These are phyloP conservation scores for Anagyrus pseudococci DNA, from an alignment of 2,888 invertebrate genomes.

Conservation along the genomic window DNA sequence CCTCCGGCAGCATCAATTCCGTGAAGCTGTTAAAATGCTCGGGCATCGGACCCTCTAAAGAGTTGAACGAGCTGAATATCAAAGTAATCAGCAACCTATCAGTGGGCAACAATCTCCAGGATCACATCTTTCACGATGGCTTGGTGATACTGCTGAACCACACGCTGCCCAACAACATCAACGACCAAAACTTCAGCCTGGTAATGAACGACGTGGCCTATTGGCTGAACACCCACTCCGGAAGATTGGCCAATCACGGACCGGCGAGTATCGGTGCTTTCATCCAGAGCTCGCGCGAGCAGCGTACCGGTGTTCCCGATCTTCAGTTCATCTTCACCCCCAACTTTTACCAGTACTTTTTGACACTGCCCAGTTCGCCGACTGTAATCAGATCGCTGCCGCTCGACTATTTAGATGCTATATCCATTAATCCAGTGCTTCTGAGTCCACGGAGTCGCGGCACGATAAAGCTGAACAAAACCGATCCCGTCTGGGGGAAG, in stretches of 20 bases:
- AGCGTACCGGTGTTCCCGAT: constrained; percentile 69
- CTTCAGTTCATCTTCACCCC: constrained; percentile 80
- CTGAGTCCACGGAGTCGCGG: neutral
- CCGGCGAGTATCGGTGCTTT: constrained; percentile 1
- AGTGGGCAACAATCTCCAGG: constrained; percentile 83
- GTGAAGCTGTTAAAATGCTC: constrained; percentile 87
- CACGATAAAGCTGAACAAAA: neutral
- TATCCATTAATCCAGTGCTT: neutral
- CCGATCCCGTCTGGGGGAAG: neutral
- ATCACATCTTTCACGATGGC: constrained; percentile 71
- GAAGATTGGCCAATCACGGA: neutral
- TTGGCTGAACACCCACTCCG: constrained; percentile 11
- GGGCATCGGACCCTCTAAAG: constrained; percentile 75
- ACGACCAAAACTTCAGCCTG: neutral
- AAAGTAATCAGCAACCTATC: constrained; percentile 71
- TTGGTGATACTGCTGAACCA: neutral
- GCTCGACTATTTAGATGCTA: constrained; percentile 57
- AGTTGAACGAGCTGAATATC: constrained; percentile 69
- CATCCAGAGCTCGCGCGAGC: neutral
- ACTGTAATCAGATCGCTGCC: constrained; percentile 54
- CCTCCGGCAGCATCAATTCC: constrained; percentile 80
- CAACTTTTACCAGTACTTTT: constrained; percentile 63
- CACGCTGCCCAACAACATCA: neutral
- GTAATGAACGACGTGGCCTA: neutral
- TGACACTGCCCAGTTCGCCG: neutral